These are phyloP conservation scores for Epizoanthus illoricatus DNA, from an alignment of 92 coral and sea anemone genomes.

Conservation along the genomic window DNA sequence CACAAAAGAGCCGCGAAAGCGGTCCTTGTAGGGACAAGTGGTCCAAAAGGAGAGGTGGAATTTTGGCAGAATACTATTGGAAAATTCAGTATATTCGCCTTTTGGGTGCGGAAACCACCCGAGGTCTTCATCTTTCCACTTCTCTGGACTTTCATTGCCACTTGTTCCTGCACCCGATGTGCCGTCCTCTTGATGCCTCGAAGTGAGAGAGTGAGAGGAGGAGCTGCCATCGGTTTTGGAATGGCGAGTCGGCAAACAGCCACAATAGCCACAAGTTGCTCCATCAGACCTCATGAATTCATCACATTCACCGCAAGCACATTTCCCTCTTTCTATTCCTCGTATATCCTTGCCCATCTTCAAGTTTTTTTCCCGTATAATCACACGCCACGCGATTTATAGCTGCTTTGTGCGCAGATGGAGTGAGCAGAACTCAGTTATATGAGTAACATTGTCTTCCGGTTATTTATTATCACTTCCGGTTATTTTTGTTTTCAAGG, in stretches of 20 bases:
- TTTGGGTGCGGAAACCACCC: slow-evolving; percentile 25
- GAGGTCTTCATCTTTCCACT: slow-evolving; percentile 10
- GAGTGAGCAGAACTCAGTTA: too few species aligned
- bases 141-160: slow-evolving; percentile 1
- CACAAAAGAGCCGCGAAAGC: slow-evolving; percentile 48
- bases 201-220: too few species aligned
- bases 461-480: too few species aligned
- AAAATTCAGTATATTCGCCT: slow-evolving; percentile 23
- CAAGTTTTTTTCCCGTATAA: too few species aligned
- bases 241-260: too few species aligned
- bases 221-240: too few species aligned
- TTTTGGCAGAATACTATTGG: slow-evolving; percentile 24
- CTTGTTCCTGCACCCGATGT: neutral
- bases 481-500: too few species aligned
- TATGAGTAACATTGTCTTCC: too few species aligned
- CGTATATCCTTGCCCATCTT: neutral
- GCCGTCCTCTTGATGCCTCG: too few species aligned
- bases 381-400: too few species aligned
- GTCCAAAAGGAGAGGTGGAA: slow-evolving; percentile 40
- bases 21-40: slow-evolving; percentile 51
- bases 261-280: slow-evolving; percentile 20
- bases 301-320: neutral
- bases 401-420: too few species aligned
- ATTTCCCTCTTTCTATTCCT: too few species aligned
- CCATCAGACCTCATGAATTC: slow-evolving; percentile 3